phyloP scores from a whole-genome alignment of 2,113 vertebrate genomes.

The Rhinichthys klamathensis region DNA sequence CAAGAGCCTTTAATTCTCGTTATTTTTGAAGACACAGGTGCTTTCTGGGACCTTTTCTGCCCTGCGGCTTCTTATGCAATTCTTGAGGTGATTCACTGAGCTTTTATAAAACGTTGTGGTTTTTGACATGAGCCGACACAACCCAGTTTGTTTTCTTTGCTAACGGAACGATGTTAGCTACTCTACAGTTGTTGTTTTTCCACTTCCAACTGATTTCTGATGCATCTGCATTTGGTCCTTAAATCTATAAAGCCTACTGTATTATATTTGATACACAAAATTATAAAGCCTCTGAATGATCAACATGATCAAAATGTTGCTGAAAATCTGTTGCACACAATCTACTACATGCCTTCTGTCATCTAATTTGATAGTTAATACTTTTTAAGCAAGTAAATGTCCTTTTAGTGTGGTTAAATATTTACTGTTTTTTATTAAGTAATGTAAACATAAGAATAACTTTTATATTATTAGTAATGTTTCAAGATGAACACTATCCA shows the following conservation, averaged over 20 bases:
- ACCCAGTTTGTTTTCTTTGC: conserved; percentile 9
- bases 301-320: background rate
- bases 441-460: too few relatives aligned
- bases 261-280: background rate
- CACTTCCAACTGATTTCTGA: background rate
- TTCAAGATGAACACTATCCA: too few relatives aligned
- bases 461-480: too few relatives aligned
- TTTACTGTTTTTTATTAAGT: too few relatives aligned
- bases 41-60: background rate
- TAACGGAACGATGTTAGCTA: background rate
- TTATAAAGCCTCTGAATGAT: background rate
- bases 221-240: background rate
- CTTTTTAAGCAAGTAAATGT: too few relatives aligned
- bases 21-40: conserved; percentile 3
- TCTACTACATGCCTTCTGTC: too few relatives aligned
- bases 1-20: background rate
- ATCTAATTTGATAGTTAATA: too few relatives aligned
- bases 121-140: background rate
- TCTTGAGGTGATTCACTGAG: background rate
- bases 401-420: too few relatives aligned
- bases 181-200: background rate
- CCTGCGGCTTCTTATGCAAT: background rate
- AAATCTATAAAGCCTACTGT: background rate
- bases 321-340: background rate
- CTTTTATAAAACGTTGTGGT: background rate